Percentiles rank a stretch among this genome's conserved stretches.
These are phyloP conservation scores for Calliphora vicina DNA, from an alignment of 1,140 invertebrate genomes.

Conservation along the genomic window DNA sequence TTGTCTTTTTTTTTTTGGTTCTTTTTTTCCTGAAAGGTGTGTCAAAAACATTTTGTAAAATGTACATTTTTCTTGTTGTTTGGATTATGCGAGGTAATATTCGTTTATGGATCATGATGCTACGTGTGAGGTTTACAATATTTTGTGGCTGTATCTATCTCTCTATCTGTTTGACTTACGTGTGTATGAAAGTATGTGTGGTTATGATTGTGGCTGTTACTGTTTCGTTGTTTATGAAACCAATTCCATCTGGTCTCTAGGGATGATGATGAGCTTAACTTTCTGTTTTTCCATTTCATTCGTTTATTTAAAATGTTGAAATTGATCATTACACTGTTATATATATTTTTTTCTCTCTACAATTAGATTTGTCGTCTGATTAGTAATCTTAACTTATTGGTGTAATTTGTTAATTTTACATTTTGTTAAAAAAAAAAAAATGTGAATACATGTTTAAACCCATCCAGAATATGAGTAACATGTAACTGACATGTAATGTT, in stretches of 20 bases:
- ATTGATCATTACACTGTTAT: neutral
- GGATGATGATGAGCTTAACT: neutral
- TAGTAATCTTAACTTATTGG: neutral
- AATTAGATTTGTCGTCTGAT: neutral
- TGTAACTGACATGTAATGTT: too few relatives aligned
- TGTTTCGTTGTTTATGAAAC: neutral
- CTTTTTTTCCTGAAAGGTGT: neutral
- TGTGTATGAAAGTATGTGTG: neutral
- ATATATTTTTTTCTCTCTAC: neutral
- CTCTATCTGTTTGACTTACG: too few relatives aligned
- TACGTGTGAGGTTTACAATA: neutral
- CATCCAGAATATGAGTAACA: too few relatives aligned
- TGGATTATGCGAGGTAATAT: neutral
- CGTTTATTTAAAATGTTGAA: neutral
- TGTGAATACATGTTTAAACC: too few relatives aligned
- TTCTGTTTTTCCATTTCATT: neutral
- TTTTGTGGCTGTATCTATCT: too few relatives aligned
- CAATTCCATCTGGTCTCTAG: neutral
- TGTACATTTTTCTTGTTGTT: neutral
- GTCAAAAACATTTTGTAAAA: neutral
- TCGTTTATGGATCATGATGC: neutral
- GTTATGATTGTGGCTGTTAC: too few relatives aligned
- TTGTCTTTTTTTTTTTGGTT: neutral
- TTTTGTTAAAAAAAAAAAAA: too few relatives aligned
- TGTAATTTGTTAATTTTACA: neutral